Evolutionary conservation across 2,797 vertebrate genomes (phyloP).

Genomic region (Sylvia borin): DNA sequence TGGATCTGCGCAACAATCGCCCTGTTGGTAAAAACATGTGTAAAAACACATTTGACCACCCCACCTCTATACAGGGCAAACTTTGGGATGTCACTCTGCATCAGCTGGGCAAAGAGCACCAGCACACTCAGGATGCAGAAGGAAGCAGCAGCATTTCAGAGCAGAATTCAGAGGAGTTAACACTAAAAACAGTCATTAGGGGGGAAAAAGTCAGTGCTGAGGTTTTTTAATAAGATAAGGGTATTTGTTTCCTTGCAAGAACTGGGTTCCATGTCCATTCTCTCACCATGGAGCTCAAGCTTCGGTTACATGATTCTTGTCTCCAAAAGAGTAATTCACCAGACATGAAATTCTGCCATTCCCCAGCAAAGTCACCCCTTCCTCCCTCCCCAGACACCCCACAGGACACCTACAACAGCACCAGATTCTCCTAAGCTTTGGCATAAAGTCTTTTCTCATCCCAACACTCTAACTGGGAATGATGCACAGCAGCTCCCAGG

Average conservation of each 20-base stretch:
- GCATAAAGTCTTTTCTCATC: neutral
- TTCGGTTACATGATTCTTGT: neutral
- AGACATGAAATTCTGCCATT: neutral
- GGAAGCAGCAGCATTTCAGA: neutral
- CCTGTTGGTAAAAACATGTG: neutral
- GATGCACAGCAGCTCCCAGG: neutral
- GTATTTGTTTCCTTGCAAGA: neutral
- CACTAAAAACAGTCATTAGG: fast-evolving
- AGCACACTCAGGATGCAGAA: neutral
- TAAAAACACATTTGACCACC: neutral
- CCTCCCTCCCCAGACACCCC: neutral
- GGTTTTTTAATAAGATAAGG: fast-evolving
- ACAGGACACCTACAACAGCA: neutral
- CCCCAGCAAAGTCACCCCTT: neutral
- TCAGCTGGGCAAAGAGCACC: neutral
- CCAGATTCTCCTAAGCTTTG: neutral
- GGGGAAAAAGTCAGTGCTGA: neutral
- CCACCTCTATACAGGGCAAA: fast-evolving
- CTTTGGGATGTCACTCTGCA: neutral
- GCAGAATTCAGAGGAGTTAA: neutral
- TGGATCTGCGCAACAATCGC: neutral
- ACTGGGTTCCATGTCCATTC: neutral
- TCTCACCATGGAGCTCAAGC: neutral
- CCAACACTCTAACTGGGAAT: neutral
- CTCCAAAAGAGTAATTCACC: neutral